These are phyloP conservation scores for Ophthalmolycus amberensis DNA, from an alignment of 2,113 vertebrate genomes.

Conservation along the genomic window DNA sequence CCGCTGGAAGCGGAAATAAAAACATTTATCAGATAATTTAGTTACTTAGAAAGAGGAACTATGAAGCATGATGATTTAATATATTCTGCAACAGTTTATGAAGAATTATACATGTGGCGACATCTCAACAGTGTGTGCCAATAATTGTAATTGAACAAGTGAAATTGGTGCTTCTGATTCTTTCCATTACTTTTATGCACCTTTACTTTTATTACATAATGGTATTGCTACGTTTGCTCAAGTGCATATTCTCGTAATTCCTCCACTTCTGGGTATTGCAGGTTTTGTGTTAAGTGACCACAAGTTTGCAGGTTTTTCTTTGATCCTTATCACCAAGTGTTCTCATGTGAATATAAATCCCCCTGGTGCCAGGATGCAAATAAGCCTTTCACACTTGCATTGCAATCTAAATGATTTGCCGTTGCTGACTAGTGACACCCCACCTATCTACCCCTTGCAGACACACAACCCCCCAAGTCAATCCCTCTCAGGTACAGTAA, in stretches of 20 bases:
- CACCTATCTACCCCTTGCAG: background rate
- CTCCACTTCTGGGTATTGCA: background rate
- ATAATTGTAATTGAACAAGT: no score
- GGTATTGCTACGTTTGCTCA: background rate
- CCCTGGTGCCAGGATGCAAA: slow-evolving; percentile 25
- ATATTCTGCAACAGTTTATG: background rate
- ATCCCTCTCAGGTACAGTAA: background rate
- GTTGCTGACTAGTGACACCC: background rate
- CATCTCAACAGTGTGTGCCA: background rate
- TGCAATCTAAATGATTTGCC: slow-evolving; percentile 11
- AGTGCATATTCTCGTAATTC: background rate
- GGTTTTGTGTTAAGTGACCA: background rate
- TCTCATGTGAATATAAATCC: slow-evolving; percentile 8
- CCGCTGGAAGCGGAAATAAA: background rate
- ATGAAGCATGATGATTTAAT: background rate
- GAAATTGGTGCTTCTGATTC: background rate
- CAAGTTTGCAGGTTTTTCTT: slow-evolving; percentile 10
- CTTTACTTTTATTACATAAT: background rate
- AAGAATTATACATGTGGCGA: background rate
- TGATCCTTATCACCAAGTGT: slow-evolving; percentile 11
- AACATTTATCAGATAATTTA: background rate
- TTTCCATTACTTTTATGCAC: background rate
- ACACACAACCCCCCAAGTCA: slow-evolving; percentile 16
- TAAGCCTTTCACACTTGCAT: slow-evolving; percentile 17
- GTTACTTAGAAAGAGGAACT: background rate